Conservation (phyloP, 2,797 vertebrate genomes). For the Pagetopsis macropterus region DNA sequence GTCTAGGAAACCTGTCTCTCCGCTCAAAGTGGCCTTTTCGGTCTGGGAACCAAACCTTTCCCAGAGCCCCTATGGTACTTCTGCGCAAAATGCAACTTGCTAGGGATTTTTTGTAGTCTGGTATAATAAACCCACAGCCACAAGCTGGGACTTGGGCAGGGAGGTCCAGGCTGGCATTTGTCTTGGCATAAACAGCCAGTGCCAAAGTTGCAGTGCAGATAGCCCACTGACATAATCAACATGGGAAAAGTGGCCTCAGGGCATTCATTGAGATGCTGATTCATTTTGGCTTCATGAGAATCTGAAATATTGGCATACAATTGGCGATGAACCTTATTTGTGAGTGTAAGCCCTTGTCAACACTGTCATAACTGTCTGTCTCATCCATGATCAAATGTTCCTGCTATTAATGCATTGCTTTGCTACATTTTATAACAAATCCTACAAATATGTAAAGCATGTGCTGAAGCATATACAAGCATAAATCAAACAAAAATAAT, state of each 20-base stretch:
- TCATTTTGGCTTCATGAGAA: slow-evolving; percentile 49
- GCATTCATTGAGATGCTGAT: slow-evolving; percentile 37
- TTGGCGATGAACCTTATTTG: slow-evolving; percentile 24
- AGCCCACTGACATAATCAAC: slow-evolving; percentile 65
- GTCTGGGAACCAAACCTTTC: slow-evolving; percentile 83
- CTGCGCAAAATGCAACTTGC: slow-evolving; percentile 41
- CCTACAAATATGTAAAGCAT: not conserved
- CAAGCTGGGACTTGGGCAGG: slow-evolving; percentile 50
- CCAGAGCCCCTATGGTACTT: slow-evolving; percentile 63
- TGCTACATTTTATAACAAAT: not conserved
- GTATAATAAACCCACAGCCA: slow-evolving; percentile 63
- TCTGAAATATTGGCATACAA: slow-evolving; percentile 23
- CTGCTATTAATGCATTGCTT: not conserved
- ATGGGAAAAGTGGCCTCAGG: slow-evolving; percentile 66
- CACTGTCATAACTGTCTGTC: slow-evolving; percentile 1
- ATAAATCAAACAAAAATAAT: not conserved
- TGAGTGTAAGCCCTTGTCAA: slow-evolving; percentile 5
- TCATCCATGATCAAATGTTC: slow-evolving; percentile 6
- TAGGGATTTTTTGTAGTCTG: slow-evolving; percentile 56
- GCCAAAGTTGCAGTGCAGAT: slow-evolving; percentile 51
- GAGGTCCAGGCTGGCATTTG: slow-evolving; percentile 75
- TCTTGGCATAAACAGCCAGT: slow-evolving; percentile 70
- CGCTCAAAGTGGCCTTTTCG: slow-evolving; percentile 36
- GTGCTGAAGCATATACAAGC: not conserved
- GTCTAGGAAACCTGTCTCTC: slow-evolving; percentile 51